phyloP scores from a whole-genome alignment of 2,888 invertebrate species.

The Lithophane ornitopus region DNA sequence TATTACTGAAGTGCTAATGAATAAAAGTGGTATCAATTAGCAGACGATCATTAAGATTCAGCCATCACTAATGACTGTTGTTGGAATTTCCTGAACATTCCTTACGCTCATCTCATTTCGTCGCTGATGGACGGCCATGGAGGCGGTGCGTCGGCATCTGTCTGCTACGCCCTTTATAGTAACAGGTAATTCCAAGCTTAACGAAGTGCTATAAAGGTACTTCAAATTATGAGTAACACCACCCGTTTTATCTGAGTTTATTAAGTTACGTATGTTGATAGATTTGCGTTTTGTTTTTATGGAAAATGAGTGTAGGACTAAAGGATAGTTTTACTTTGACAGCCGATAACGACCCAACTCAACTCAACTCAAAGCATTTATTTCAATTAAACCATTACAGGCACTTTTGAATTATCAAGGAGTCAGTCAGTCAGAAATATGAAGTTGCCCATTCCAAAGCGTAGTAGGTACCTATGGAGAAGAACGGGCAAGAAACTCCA shows the following conservation, averaged over 20 bases:
- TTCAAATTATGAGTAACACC: conserved; percentile 46
- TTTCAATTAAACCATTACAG: no score
- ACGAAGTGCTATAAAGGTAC: conserved; percentile 52
- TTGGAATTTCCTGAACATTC: conserved; percentile 73
- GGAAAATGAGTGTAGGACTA: neutral
- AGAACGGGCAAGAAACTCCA: no score
- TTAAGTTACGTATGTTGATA: neutral
- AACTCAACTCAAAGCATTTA: no score
- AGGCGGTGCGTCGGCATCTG: conserved; percentile 56
- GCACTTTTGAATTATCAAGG: no score
- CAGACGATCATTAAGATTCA: conserved; percentile 75
- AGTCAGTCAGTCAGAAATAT: no score
- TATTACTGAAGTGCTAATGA: conserved; percentile 68
- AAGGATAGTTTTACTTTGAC: neutral
- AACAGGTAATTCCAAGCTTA: conserved; percentile 53
- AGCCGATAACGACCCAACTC: no score
- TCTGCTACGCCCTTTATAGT: conserved; percentile 52
- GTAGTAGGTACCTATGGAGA: no score
- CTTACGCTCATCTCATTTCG: conserved; percentile 70
- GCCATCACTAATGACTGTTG: conserved; percentile 78
- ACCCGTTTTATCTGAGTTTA: conserved; percentile 42
- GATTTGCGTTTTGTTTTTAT: neutral
- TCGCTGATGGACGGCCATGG: conserved; percentile 51
- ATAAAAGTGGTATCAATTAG: conserved; percentile 78
- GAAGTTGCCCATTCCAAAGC: no score